Evolutionary conservation across 2,888 invertebrate genomes (phyloP).

Genomic region (Dermolepida albohirtum): DNA sequence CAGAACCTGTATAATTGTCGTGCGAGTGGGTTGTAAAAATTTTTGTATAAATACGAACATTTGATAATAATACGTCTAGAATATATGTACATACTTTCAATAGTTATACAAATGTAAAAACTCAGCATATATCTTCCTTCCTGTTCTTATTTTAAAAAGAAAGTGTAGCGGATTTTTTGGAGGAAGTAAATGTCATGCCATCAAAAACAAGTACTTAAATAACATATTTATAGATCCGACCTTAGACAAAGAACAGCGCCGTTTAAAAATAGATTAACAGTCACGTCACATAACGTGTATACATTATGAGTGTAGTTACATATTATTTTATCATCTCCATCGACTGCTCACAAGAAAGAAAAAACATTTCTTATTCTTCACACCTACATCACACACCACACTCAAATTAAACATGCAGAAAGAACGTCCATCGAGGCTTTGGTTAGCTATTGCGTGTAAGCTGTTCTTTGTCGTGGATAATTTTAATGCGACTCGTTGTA

Average conservation of each 20-base stretch:
- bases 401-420: conserved; percentile 28
- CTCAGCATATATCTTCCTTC: too few species aligned
- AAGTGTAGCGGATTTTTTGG: too few species aligned
- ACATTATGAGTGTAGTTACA: conserved; percentile 31
- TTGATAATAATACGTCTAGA: too few species aligned
- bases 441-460: conserved; percentile 25
- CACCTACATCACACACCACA: conserved; percentile 25
- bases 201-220: too few species aligned
- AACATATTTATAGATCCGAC: not conserved
- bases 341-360: conserved; percentile 23
- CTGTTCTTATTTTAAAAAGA: too few species aligned
- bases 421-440: conserved; percentile 19
- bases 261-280: conserved; percentile 15
- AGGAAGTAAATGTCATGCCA: too few species aligned
- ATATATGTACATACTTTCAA: too few species aligned
- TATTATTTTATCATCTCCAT: conserved; percentile 28
- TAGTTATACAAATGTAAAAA: too few species aligned
- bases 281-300: conserved; percentile 19
- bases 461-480: conserved; percentile 24
- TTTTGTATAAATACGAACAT: too few species aligned
- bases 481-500: conserved; percentile 31
- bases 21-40: too few species aligned
- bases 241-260: conserved; percentile 6
- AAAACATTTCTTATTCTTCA: conserved; percentile 32
- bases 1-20: too few species aligned